phyloP scores from a whole-genome alignment of 2,888 invertebrate genomes.

The Lordiphosa andalusiaca region DNA sequence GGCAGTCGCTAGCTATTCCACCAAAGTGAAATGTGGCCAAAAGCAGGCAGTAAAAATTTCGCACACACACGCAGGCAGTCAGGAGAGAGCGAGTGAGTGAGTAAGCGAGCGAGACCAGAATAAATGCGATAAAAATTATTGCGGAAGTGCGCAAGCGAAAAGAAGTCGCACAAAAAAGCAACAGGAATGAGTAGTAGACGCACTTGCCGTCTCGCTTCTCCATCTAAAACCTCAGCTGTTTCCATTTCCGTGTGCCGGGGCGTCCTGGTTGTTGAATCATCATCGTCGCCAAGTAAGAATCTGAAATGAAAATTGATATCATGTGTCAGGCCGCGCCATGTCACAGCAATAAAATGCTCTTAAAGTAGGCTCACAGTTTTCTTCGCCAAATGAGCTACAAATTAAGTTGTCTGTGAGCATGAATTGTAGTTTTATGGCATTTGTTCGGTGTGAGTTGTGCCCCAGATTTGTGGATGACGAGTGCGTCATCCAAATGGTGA shows the following conservation, averaged over 20 bases:
- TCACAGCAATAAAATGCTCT: slow-evolving; percentile 18
- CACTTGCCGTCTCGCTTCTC: neutral
- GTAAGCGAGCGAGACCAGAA: slow-evolving; percentile 26
- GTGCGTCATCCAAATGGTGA: slow-evolving; percentile 3
- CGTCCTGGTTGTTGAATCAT: slow-evolving; percentile 51
- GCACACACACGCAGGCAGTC: slow-evolving; percentile 9
- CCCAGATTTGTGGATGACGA: slow-evolving; percentile 10
- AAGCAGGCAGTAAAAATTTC: slow-evolving; percentile 68
- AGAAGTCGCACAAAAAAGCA: slow-evolving; percentile 22
- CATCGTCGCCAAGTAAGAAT: slow-evolving; percentile 20
- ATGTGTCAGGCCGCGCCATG: slow-evolving; percentile 51
- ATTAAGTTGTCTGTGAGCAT: slow-evolving; percentile 61
- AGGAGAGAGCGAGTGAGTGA: slow-evolving; percentile 6
- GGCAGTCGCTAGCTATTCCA: slow-evolving; percentile 35
- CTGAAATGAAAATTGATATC: slow-evolving; percentile 50
- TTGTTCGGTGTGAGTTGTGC: slow-evolving; percentile 16
- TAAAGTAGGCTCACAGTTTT: neutral
- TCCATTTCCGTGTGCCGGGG: slow-evolving; percentile 9
- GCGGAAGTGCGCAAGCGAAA: slow-evolving; percentile 59
- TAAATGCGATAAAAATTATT: slow-evolving; percentile 72
- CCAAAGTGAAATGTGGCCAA: slow-evolving; percentile 60
- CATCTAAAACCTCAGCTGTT: neutral
- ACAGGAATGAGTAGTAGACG: slow-evolving; percentile 44
- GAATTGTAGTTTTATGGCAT: slow-evolving; percentile 54
- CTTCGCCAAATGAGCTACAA: slow-evolving; percentile 24